These are phyloP conservation scores for Nettapus auritus DNA, from an alignment of 2,113 vertebrate species.

Conservation along the genomic window DNA sequence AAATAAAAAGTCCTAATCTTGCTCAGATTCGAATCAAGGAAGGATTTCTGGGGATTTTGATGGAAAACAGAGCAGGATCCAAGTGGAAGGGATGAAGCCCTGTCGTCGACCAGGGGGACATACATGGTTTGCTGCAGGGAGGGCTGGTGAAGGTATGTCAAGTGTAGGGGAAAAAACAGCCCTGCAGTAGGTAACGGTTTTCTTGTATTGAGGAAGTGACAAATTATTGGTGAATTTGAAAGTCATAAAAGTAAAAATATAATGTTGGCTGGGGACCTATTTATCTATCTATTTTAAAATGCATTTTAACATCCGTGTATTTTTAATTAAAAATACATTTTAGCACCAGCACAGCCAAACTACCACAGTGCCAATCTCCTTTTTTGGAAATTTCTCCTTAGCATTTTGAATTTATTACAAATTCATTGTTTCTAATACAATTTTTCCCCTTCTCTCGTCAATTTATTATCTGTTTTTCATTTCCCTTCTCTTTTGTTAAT, in stretches of 20 bases:
- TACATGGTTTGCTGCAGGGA: fast-evolving
- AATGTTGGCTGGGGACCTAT: neutral
- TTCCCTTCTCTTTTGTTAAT: conserved; percentile 48
- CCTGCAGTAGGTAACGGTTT: neutral
- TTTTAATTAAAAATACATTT: conserved; percentile 70
- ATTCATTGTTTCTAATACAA: conserved; percentile 31
- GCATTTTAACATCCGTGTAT: neutral
- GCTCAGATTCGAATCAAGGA: neutral
- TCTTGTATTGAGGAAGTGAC: neutral
- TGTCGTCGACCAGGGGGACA: fast-evolving
- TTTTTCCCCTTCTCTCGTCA: neutral
- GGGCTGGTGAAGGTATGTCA: neutral
- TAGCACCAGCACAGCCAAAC: conserved; percentile 44
- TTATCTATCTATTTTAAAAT: conserved; percentile 6
- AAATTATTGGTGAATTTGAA: neutral
- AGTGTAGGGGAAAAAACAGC: neutral
- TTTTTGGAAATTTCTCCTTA: conserved; percentile 13
- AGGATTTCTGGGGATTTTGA: neutral
- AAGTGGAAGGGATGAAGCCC: neutral
- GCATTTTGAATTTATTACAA: neutral
- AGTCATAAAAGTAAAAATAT: neutral
- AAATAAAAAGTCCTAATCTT: neutral
- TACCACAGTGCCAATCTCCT: conserved; percentile 1
- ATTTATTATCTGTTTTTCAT: conserved; percentile 51
- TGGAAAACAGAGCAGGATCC: neutral